Evolutionary conservation across 2,888 invertebrate genomes (phyloP).

Genomic region (Pyrrhosoma nymphula): DNA sequence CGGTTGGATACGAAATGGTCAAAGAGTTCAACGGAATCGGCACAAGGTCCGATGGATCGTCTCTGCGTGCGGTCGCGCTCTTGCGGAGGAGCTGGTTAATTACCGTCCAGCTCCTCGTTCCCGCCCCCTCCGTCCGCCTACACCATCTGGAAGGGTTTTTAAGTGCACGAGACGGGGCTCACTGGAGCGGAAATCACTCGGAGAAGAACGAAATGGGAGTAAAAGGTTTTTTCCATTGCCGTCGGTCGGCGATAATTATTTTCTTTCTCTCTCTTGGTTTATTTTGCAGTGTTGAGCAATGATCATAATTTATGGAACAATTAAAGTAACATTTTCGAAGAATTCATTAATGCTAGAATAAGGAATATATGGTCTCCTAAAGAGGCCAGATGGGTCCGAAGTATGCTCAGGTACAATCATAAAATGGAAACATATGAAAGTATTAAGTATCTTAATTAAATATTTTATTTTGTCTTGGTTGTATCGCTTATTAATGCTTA

Average conservation of each 20-base stretch:
- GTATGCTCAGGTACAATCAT: no score
- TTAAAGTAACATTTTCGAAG: neutral
- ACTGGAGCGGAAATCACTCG: neutral
- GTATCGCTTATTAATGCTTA: no score
- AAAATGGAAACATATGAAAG: no score
- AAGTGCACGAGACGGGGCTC: neutral
- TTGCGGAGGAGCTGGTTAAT: neutral
- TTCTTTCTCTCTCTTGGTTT: neutral
- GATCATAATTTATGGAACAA: neutral
- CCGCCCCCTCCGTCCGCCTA: neutral
- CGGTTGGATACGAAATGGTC: neutral
- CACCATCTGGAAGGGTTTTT: neutral
- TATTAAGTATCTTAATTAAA: no score
- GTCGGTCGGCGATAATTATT: neutral
- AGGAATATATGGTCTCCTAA: no score
- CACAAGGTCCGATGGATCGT: constrained; percentile 18
- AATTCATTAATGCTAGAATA: neutral
- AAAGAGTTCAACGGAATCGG: constrained; percentile 21
- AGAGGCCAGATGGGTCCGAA: no score
- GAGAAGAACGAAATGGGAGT: neutral
- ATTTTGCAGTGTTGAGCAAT: neutral
- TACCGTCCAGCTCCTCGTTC: neutral
- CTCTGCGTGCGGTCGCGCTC: neutral
- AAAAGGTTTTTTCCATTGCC: neutral
- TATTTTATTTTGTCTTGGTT: no score